Evolutionary conservation across 2,113 vertebrate species (phyloP), one percentile per base, ranked within the genome.

Genomic region (Sphaerodactylus townsendi): DNA sequence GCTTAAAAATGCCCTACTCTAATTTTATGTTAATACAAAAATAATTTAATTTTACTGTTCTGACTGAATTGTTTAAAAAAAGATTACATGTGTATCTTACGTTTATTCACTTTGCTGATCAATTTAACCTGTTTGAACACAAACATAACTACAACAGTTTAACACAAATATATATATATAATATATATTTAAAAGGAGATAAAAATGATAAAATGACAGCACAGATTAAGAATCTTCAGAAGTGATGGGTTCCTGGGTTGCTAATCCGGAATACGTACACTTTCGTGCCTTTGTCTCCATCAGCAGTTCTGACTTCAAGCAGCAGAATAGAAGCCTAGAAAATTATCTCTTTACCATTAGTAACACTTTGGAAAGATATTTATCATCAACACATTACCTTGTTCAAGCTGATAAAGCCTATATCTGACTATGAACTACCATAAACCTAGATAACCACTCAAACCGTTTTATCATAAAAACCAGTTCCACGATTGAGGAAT

Each of bases 291-390:
- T 98, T 98, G 98, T 97, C 97, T 99, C 98, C 98, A 96, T 98
- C 99, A 99, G 98, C 98, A 99, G 98, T 96, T 99, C 98, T 98
- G 98, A 98, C 99, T 99, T 99, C 99, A 99, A 99, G 98, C 98
- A 98, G 98, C 98, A 99, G 99, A 99, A 99, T 98, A 99, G 98
- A 98, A 99, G 98, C 99, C 99, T 99, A 99, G 99, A 99, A 99
- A 99, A 99, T 99, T 97, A 97, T 98, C 98, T 99, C 98, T 99
- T 99, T 99, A 98, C 98, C 99, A 99, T 99, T 99, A 99, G 99
- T 99, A 99, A 99, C 99, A 99, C 98, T 99, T 99, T 99, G 98
- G 98, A 99, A 99, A 99, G 97, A 98, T 96, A 95, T 95, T 94
- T 96, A 96, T 96, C 96, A 96, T 95, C 95, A 97, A 97, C 96